Evolutionary conservation across 1,140 invertebrate species (phyloP).

Genomic region (Drosophila kohkoa): DNA sequence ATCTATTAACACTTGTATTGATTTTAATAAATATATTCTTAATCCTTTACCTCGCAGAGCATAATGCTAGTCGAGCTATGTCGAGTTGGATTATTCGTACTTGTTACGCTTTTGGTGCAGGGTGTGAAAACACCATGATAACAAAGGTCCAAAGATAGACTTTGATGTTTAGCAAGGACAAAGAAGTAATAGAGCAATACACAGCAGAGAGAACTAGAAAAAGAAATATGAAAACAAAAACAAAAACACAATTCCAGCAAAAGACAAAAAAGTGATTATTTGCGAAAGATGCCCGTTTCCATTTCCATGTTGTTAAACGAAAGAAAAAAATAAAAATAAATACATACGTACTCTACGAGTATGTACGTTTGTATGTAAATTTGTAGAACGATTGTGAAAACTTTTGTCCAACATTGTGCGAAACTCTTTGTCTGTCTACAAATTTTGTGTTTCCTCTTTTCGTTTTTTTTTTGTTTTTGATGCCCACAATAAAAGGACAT

Average conservation of each 20-base stretch:
- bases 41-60: background rate
- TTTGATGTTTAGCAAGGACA: conserved; percentile 76
- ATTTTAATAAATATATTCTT: no score
- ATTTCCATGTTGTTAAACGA: conserved; percentile 40
- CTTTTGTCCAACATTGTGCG: conserved; percentile 33
- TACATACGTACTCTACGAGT: conserved; percentile 5
- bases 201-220: conserved; percentile 44
- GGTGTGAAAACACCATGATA: conserved; percentile 53
- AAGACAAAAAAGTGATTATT: conserved; percentile 73
- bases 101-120: conserved; percentile 25
- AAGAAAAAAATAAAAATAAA: conserved; percentile 38
- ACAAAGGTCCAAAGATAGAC: conserved; percentile 65
- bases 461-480: background rate
- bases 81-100: background rate
- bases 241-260: conserved; percentile 65
- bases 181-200: conserved; percentile 52
- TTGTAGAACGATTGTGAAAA: conserved; percentile 2
- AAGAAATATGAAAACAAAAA: conserved; percentile 70
- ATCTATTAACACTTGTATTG: no score
- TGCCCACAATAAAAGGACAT: conserved; percentile 6
- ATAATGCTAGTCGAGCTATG: background rate
- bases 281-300: conserved; percentile 61
- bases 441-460: conserved; percentile 2
- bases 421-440: conserved; percentile 24
- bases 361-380: conserved; percentile 7